Evolutionary conservation across 37 sponge, comb jelly and placozoan genomes (phyloP), one percentile per base, ranked within the genome.

Genomic region (Hormiphora californensis): DNA sequence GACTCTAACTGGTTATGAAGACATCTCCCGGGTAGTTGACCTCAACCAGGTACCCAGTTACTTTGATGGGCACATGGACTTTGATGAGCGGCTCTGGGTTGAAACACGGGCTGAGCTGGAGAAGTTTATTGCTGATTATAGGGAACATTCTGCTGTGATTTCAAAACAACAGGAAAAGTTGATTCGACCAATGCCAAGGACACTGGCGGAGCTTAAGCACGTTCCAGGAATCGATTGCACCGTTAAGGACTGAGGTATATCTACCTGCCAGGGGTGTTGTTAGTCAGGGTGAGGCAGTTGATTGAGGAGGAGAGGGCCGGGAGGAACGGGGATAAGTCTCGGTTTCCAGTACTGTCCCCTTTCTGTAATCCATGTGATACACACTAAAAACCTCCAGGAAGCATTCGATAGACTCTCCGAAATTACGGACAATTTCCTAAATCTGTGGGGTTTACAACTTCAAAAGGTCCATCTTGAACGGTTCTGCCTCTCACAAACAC

Each of bases 361-460:
- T 5, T 65, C 68, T 25, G 27, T 25, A 15, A 4, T 27, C 38
- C 68, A 65, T 19, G 36, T 36, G 5, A 65, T 65, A 15, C 38
- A 65, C 36, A 30, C 38, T 30, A 65, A 4, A 25, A 1, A 17
- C 38, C 19, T 65, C 38, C 27, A 32, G 68, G 25, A 25, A 30
- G 17, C 25, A 21, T 65, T 31, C 7, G 39, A 65, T 36, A 65
- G 36, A 19, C 36, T 65, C 4, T 17, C 27, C 35, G 68, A 65
- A 36, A 30, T 65, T 25, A 65, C 38, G 39, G 68, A 65, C 36
- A 65, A 65, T 19, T 65, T 65, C 39, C 68, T 65, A 4, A 65
- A 65, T 39, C 68, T 65, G 39, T 65, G 68, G 68, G 68, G 68
- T 7, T 39, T 65, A 36, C 68, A 65, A 25, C 68, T 65, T 5